A percentile compares a stretch with the other conserved stretches of the same genome.
phyloP scores from a whole-genome alignment of 2,888 invertebrate species.

The Cantharis nigra region DNA sequence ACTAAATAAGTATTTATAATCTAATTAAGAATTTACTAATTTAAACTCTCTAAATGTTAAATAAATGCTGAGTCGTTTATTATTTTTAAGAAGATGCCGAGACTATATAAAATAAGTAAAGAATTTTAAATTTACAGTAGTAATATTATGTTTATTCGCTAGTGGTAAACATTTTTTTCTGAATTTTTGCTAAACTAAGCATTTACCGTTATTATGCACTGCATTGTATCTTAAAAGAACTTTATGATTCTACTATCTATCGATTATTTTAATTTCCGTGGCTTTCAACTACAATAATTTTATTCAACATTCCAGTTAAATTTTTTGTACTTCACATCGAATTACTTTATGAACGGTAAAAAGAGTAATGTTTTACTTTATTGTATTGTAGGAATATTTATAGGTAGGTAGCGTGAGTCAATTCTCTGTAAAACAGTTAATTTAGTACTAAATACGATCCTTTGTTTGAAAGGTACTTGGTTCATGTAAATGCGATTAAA shows the following conservation, averaged over 20 bases:
- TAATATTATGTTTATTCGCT: no score
- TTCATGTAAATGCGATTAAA: constrained; percentile 38
- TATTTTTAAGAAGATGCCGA: no score
- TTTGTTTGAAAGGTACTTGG: constrained; percentile 18
- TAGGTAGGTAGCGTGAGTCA: constrained; percentile 4
- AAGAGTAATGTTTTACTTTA: neutral
- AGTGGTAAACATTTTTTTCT: no score
- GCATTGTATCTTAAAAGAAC: neutral
- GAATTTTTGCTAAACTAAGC: no score
- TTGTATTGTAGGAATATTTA: neutral
- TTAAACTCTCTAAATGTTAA: no score
- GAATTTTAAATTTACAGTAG: no score
- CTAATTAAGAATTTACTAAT: no score
- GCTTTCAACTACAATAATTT: neutral
- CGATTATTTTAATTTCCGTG: neutral
- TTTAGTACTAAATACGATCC: constrained; percentile 7
- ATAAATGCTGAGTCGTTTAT: no score
- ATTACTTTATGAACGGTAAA: neutral
- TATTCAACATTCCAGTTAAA: neutral
- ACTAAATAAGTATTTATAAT: no score
- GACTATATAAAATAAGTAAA: no score
- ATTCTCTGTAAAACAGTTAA: constrained; percentile 1
- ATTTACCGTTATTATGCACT: neutral
- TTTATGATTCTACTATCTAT: neutral
- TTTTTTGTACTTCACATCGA: neutral